Percentiles rank a stretch among this genome's conserved stretches.
Evolutionary conservation across 2,888 invertebrate genomes (phyloP).

Genomic region (Lochmaea capreae): DNA sequence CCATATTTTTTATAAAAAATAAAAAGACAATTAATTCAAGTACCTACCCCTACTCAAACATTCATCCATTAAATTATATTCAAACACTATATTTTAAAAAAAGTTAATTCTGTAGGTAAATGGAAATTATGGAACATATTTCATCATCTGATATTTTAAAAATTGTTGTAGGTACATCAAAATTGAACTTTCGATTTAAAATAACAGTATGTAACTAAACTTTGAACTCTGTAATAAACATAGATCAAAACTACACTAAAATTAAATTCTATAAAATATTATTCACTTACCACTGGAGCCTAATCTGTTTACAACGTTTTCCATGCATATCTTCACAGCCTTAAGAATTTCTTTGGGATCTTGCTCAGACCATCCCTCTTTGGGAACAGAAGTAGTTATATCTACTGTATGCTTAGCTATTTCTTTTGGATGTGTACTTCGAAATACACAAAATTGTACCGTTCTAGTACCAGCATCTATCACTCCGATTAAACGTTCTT

Average conservation of each 20-base stretch:
- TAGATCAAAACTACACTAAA: neutral
- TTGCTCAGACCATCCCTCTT: constrained; percentile 95
- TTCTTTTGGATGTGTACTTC: constrained; percentile 82
- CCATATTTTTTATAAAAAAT: no score
- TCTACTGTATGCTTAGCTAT: constrained; percentile 85
- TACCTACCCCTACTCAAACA: no score
- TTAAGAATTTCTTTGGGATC: constrained; percentile 87
- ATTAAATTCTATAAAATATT: neutral
- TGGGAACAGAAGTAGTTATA: constrained; percentile 81
- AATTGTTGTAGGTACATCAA: no score
- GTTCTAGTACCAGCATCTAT: constrained; percentile 97
- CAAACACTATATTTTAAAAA: no score
- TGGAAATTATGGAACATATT: no score
- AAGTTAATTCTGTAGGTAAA: no score
- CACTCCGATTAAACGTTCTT: constrained; percentile 78
- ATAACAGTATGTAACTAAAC: no score
- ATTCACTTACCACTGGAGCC: constrained; percentile 67
- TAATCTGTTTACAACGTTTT: constrained; percentile 77
- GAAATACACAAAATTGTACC: constrained; percentile 74
- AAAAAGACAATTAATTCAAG: no score
- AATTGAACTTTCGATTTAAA: no score
- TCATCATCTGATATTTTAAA: no score
- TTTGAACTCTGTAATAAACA: no score
- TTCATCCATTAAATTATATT: no score
- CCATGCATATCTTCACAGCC: constrained; percentile 83